Evolutionary conservation across 2,113 vertebrate species (phyloP).

Genomic region (Zosterops japonicus): DNA sequence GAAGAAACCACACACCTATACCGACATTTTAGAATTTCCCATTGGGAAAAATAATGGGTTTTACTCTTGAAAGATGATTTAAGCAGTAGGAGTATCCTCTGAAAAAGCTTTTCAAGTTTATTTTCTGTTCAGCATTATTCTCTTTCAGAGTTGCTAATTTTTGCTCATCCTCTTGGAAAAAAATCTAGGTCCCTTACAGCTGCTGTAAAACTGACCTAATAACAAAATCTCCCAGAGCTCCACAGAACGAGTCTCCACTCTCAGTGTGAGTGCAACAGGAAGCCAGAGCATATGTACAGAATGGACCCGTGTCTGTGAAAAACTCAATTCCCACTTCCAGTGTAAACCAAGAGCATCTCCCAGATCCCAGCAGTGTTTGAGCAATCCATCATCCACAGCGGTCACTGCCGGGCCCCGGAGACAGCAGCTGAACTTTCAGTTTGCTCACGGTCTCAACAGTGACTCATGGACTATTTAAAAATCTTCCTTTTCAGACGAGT

Average conservation of each 20-base stretch:
- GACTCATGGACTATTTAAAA: not conserved
- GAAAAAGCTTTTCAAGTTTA: not conserved
- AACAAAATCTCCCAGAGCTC: not conserved
- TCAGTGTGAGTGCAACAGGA: not conserved
- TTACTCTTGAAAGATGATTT: not conserved
- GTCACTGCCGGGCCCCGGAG: not conserved
- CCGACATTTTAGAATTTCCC: fast-evolving
- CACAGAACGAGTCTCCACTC: not conserved
- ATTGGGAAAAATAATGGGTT: not conserved
- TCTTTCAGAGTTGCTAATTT: not conserved
- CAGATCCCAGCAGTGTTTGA: not conserved
- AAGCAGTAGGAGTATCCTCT: not conserved
- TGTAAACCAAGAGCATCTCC: not conserved
- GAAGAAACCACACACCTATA: fast-evolving
- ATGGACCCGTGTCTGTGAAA: fast-evolving
- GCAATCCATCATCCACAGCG: fast-evolving
- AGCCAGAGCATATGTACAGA: not conserved
- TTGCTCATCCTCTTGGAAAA: not conserved
- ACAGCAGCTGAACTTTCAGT: not conserved
- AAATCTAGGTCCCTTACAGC: not conserved
- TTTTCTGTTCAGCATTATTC: not conserved
- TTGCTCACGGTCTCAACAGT: not conserved
- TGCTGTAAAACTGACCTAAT: not conserved
- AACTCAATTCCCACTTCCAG: not conserved
- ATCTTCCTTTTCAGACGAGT: not conserved